A percentile compares a stretch with the other conserved stretches of the same genome.
phyloP scores from a whole-genome alignment of 2,888 invertebrate genomes.

The Peribatodes rhomboidaria region DNA sequence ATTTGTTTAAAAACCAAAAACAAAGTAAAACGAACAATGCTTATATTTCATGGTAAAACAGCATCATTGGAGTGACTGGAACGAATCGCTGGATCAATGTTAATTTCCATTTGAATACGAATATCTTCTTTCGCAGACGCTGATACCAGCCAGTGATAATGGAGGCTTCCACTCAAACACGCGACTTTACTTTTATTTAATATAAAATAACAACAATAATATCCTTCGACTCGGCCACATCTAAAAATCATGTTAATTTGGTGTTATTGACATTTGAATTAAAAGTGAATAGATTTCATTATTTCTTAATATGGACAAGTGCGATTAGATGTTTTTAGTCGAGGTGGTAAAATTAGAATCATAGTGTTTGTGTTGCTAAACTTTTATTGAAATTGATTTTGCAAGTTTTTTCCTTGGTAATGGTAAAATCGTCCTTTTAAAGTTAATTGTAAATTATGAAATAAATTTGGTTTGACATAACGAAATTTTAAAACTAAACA shows the following conservation, averaged over 20 bases:
- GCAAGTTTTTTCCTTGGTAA: background rate
- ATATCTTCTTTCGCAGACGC: constrained; percentile 22
- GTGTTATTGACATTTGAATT: background rate
- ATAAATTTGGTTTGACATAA: no score
- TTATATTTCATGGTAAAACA: background rate
- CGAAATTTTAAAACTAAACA: no score
- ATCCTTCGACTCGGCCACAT: background rate
- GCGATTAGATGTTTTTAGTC: background rate
- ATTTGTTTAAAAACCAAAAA: background rate
- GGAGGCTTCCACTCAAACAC: constrained; percentile 7
- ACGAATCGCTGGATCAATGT: constrained; percentile 24
- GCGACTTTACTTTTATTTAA: constrained; percentile 7
- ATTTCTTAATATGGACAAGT: background rate
- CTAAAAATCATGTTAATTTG: background rate
- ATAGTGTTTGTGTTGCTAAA: constrained; percentile 2
- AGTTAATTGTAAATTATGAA: background rate
- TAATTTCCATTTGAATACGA: constrained; percentile 11
- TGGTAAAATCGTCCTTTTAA: background rate
- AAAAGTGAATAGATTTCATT: constrained; percentile 1
- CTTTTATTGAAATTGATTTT: background rate
- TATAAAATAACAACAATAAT: constrained; percentile 3
- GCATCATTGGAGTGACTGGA: constrained; percentile 13
- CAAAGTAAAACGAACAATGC: no score
- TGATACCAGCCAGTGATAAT: constrained; percentile 9
- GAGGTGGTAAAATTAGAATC: background rate